Conservation (phyloP, 2,797 vertebrate genomes). For the Podargus strigoides region DNA sequence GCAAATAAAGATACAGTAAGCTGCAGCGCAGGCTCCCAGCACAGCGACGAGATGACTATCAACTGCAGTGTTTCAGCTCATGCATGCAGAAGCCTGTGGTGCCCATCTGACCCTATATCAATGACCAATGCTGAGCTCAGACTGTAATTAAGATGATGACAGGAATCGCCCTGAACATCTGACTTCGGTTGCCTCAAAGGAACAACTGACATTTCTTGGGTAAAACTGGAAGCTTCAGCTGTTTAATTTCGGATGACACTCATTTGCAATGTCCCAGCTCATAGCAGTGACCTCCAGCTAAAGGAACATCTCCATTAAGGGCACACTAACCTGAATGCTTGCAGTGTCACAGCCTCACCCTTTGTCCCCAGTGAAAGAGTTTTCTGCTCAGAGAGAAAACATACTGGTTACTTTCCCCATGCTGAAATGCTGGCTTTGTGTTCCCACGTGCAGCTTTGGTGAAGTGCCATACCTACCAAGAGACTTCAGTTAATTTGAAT, state of each 20-base stretch:
- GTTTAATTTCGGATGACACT: neutral
- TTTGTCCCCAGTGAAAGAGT: neutral
- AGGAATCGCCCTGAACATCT: neutral
- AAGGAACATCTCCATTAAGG: neutral
- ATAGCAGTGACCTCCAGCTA: neutral
- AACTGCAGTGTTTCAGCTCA: neutral
- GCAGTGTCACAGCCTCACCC: neutral
- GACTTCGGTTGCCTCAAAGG: constrained; percentile 5
- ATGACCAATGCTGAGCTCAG: neutral
- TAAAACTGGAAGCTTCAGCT: neutral
- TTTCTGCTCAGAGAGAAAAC: neutral
- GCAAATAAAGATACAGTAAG: neutral
- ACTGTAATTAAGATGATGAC: neutral
- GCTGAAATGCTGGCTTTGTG: neutral
- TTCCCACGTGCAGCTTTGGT: neutral
- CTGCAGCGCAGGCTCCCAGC: neutral
- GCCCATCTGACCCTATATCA: neutral
- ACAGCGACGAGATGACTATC: neutral
- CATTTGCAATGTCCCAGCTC: neutral
- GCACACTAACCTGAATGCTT: neutral
- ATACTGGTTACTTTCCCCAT: neutral
- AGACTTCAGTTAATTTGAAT: neutral
- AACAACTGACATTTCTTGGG: neutral
- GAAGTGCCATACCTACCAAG: neutral
- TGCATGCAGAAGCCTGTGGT: neutral